Evolutionary conservation across 2,888 invertebrate genomes (phyloP).

Genomic region (Phymatocera aterrima): DNA sequence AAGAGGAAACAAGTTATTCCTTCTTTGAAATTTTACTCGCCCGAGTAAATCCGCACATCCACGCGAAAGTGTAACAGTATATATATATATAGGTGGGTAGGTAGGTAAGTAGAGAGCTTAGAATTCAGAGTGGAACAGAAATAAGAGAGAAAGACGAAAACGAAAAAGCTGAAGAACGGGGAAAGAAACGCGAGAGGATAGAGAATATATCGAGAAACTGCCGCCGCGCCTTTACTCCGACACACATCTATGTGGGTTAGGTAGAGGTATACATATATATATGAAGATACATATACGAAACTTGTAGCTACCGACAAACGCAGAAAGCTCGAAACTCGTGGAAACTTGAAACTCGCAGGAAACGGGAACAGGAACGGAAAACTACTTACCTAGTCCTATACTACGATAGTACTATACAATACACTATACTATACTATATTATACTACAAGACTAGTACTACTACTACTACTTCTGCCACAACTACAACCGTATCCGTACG

Average conservation of each 20-base stretch:
- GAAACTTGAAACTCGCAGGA: slow-evolving; percentile 38
- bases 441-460: no score
- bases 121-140: background rate
- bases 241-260: no score
- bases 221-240: background rate
- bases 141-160: background rate
- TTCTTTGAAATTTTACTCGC: slow-evolving; percentile 55
- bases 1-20: slow-evolving; percentile 50
- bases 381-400: background rate
- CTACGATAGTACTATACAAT: background rate
- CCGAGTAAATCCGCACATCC: slow-evolving; percentile 51
- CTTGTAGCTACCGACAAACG: background rate
- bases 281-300: background rate
- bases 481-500: background rate
- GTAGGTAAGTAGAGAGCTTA: background rate
- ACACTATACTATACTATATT: no score
- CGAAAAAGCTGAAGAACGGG: background rate
- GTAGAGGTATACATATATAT: background rate
- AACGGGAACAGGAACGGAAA: slow-evolving; percentile 25
- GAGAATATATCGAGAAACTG: background rate
- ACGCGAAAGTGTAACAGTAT: slow-evolving; percentile 16
- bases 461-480: background rate
- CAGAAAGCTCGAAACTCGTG: background rate
- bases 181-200: background rate
- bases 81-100: no score